Evolutionary conservation across 2,797 vertebrate genomes (phyloP).

Genomic region (Acestrorhynchus altus): DNA sequence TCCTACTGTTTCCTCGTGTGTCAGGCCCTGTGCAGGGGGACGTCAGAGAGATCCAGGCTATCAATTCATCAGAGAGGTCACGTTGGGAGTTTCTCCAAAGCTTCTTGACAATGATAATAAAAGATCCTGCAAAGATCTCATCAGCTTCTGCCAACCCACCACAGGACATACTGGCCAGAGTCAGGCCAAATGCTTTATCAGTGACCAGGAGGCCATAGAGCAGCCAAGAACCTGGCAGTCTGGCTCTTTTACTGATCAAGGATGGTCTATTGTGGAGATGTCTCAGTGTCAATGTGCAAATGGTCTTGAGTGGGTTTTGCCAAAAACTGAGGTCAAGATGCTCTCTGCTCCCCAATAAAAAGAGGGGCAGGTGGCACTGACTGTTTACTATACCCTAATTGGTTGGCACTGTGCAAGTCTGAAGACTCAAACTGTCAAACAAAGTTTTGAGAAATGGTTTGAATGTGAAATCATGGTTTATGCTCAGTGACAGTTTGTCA

Average conservation of each 20-base stretch:
- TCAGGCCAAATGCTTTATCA: conserved; percentile 54
- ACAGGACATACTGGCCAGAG: conserved; percentile 50
- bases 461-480: not conserved
- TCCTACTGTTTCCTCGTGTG: conserved; percentile 59
- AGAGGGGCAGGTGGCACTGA: conserved; percentile 10
- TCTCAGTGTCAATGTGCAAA: conserved; percentile 51
- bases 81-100: conserved; percentile 70
- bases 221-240: conserved; percentile 65
- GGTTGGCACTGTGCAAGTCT: not conserved
- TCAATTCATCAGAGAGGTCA: conserved; percentile 69
- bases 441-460: not conserved
- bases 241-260: conserved; percentile 57
- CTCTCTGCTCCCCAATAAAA: conserved; percentile 23
- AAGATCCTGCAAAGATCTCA: conserved; percentile 65
- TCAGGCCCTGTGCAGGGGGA: conserved; percentile 60
- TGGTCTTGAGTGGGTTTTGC: conserved; percentile 23
- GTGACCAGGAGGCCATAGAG: conserved; percentile 42
- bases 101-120: conserved; percentile 74
- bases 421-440: not conserved
- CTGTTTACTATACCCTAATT: conserved; percentile 27
- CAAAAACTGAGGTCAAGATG: conserved; percentile 40
- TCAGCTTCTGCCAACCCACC: conserved; percentile 59
- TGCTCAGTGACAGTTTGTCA: too few relatives aligned
- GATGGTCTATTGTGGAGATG: conserved; percentile 57
- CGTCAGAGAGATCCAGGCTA: conserved; percentile 63